Conservation (phyloP, 2,888 invertebrate species). For the Nasonia oneida region DNA sequence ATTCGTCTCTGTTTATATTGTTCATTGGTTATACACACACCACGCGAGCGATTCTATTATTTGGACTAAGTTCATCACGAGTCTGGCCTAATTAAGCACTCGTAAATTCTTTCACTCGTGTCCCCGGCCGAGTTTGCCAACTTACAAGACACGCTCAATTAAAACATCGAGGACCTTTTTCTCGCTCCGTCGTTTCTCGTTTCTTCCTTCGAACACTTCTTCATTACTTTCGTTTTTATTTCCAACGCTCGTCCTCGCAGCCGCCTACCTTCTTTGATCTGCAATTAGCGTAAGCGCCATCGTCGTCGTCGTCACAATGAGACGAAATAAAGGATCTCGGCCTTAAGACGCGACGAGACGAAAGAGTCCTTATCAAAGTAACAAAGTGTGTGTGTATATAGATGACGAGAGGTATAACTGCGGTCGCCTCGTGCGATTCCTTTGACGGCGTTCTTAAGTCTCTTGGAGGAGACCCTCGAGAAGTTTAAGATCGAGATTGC, state of each 20-base stretch:
- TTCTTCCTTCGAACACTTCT: constrained; percentile 20
- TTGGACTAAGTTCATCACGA: neutral
- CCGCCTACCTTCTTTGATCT: constrained; percentile 57
- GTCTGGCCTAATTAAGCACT: neutral
- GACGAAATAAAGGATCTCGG: constrained; percentile 34
- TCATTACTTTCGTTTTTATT: constrained; percentile 36
- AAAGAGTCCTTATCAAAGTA: constrained; percentile 55
- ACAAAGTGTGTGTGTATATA: constrained; percentile 28
- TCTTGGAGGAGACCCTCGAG: constrained; percentile 20
- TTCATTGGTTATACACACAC: neutral
- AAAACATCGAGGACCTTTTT: constrained; percentile 47
- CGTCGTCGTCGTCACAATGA: neutral
- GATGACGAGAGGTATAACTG: neutral
- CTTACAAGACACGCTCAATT: constrained; percentile 49
- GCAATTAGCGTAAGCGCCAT: constrained; percentile 55
- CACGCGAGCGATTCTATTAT: neutral
- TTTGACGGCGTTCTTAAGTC: constrained; percentile 20
- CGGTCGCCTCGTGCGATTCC: neutral
- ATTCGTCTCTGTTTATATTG: neutral
- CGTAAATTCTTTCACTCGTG: neutral
- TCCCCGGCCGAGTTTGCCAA: neutral
- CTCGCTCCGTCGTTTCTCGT: constrained; percentile 10
- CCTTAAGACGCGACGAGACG: neutral
- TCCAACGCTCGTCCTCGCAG: neutral
- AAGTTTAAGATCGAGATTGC: neutral